Evolutionary conservation across 1,140 invertebrate genomes (phyloP).

Genomic region (Heliconius himera): DNA sequence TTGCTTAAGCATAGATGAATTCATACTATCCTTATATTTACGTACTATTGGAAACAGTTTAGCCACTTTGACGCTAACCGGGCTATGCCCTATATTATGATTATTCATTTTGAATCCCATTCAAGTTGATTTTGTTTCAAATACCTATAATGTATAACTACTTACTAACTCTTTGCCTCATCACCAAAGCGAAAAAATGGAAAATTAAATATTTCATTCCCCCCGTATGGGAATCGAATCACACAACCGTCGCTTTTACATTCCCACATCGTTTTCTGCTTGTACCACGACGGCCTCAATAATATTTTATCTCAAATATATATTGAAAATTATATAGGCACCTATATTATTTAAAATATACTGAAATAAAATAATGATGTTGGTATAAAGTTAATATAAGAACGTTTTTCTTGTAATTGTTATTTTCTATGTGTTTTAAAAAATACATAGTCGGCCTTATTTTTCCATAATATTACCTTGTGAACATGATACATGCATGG

Average conservation of each 20-base stretch:
- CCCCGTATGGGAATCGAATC: no score
- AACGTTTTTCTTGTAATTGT: no score
- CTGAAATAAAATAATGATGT: background rate
- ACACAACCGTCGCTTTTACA: no score
- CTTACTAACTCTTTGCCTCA: no score
- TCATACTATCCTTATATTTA: background rate
- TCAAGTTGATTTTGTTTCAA: background rate
- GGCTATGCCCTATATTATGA: background rate
- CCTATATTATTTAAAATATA: background rate
- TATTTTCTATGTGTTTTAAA: background rate
- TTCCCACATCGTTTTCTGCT: no score
- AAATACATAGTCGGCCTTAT: background rate
- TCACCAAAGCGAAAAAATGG: no score
- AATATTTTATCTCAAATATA: no score
- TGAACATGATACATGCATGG: background rate
- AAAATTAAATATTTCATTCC: no score
- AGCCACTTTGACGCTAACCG: background rate
- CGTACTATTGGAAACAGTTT: background rate
- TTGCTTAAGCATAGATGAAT: constrained; percentile 22
- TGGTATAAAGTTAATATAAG: background rate
- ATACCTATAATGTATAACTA: no score
- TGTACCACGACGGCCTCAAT: no score
- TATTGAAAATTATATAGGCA: no score
- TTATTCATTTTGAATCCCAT: background rate
- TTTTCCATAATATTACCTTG: background rate